These are phyloP conservation scores for Characodon lateralis DNA, from an alignment of 2,797 vertebrate species.

Conservation along the genomic window DNA sequence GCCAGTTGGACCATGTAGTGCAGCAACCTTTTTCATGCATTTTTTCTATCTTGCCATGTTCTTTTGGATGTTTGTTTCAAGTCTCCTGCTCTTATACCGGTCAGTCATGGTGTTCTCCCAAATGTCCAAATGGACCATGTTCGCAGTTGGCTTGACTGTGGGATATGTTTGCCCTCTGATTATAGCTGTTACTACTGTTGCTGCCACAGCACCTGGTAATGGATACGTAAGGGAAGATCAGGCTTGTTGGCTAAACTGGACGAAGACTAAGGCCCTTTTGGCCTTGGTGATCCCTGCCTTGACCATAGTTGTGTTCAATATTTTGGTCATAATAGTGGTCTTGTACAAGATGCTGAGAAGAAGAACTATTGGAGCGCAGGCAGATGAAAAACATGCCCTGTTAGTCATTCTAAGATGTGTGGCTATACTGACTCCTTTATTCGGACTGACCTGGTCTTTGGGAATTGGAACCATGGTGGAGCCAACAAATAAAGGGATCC, in stretches of 20 bases:
- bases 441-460: constrained; percentile 92
- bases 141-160: constrained; percentile 81
- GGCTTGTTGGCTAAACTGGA: constrained; percentile 90
- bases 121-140: constrained; percentile 85
- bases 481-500: constrained; percentile 52
- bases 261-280: constrained; percentile 83
- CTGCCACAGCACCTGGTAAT: constrained; percentile 79
- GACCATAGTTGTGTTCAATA: constrained; percentile 83
- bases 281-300: constrained; percentile 80
- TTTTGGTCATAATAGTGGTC: constrained; percentile 84
- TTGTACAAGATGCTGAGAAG: constrained; percentile 87
- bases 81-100: constrained; percentile 89
- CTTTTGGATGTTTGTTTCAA: constrained; percentile 93
- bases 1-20: constrained; percentile 70
- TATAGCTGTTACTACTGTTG: constrained; percentile 86
- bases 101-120: constrained; percentile 88
- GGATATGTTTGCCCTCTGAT: constrained; percentile 88
- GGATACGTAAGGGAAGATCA: constrained; percentile 71
- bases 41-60: constrained; percentile 92
- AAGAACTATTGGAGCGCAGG: constrained; percentile 72
- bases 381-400: constrained; percentile 83
- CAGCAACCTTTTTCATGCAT: constrained; percentile 90
- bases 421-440: constrained; percentile 87
- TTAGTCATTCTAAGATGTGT: constrained; percentile 87
- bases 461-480: constrained; percentile 82